These are phyloP conservation scores for Harpagifer antarcticus DNA, from an alignment of 2,797 vertebrate genomes.

Conservation along the genomic window DNA sequence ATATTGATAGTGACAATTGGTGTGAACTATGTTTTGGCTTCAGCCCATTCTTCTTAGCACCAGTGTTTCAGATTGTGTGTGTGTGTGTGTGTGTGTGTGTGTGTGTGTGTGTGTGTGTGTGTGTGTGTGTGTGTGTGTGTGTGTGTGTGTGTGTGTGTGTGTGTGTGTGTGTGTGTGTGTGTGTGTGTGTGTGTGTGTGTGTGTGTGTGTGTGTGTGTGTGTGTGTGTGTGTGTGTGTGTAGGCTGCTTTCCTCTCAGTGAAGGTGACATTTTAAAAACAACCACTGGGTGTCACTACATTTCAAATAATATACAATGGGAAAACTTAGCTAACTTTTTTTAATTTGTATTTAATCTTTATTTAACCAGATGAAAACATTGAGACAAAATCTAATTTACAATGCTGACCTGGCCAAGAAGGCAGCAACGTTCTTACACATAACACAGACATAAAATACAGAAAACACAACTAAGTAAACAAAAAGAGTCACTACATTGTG, in stretches of 20 bases:
- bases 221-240: background rate
- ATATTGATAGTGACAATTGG: background rate
- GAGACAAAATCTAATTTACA: too few relatives aligned
- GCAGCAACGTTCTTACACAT: too few relatives aligned
- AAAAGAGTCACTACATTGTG: too few relatives aligned
- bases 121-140: background rate
- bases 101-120: background rate
- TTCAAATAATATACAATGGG: background rate
- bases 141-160: background rate
- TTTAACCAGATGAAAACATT: too few relatives aligned
- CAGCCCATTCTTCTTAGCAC: background rate
- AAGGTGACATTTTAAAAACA: background rate
- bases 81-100: background rate
- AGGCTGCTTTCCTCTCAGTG: background rate
- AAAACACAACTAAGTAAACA: too few relatives aligned
- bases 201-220: background rate
- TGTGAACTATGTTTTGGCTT: background rate
- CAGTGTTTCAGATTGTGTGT: background rate
- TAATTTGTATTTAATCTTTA: too few relatives aligned
- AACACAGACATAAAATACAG: too few relatives aligned
- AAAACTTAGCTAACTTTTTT: background rate
- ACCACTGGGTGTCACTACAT: slow-evolving; percentile 16
- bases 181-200: background rate
- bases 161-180: background rate
- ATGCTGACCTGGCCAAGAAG: too few relatives aligned